Base-by-base conservation (phyloP, 2,113 vertebrate species). In the Salvelinus sp. region DNA sequence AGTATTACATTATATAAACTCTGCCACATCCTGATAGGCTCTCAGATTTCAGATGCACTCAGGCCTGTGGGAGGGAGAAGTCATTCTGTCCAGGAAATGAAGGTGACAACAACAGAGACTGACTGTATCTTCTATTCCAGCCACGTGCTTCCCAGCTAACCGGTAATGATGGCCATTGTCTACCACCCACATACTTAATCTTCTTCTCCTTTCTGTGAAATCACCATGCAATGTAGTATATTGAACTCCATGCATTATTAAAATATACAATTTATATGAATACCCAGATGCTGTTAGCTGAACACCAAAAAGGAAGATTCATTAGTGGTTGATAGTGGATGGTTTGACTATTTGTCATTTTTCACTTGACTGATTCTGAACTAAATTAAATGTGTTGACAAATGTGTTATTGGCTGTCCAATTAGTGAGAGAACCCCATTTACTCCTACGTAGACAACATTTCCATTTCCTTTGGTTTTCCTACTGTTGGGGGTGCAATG, bases 41-140 rank as follows among this genome's bases (percentile, higher is more conserved):
- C 85, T 84, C 79, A 58, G 0, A 28, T 86, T 85, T 82, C 79
- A 76, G 10, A 22, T 69, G 67, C 77, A 73, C 81, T 87, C 76
- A 80, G 74, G 7, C 76, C 70, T 64, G 23, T 22, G 27, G 12
- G 9, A 66, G 0, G 20, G 38, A 44, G 38, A 10, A 44, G 38
- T 75, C 77, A 44, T 9, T 82, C 79, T 69, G 30, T 47, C 50
- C 48, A 77, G 76, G 44, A 62, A 62, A 70, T 27, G 1, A 74
- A 62, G 77, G 75, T 74, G 76, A 18, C 75, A 50, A 72, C 48
- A 6, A 44, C 38, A 44, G n/a, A 57, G 73, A 70, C 9, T 44
- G 38, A 44, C 38, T 44, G 38, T 44, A 44, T 44, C 9, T 44
- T 44, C 7, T 44, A 44, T 44, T 44, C 38, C 38, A 44, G 9